phyloP scores from a whole-genome alignment of 1,140 invertebrate species.

The Odontomachus brunneus region DNA sequence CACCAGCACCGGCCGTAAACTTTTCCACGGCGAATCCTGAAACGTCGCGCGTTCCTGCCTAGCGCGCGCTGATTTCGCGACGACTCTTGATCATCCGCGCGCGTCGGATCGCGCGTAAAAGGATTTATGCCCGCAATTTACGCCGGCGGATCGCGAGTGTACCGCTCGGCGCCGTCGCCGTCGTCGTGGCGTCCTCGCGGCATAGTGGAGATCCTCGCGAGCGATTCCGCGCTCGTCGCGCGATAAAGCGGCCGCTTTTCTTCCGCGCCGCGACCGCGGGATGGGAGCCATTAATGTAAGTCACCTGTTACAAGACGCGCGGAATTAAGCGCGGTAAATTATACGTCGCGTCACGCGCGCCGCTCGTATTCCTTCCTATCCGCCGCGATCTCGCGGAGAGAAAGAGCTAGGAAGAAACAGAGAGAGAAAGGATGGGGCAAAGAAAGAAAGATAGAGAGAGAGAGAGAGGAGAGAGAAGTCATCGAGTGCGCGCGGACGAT shows the following conservation, averaged over 20 bases:
- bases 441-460: too few relatives aligned
- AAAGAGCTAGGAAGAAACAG: too few relatives aligned
- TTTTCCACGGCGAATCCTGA: not conserved
- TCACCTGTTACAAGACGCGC: slow-evolving; percentile 67
- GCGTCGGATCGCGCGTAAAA: slow-evolving; percentile 33
- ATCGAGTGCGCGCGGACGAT: slow-evolving; percentile 48
- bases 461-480: slow-evolving; percentile 23
- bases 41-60: not conserved
- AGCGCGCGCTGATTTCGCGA: slow-evolving; percentile 36
- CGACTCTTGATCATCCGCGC: slow-evolving; percentile 40
- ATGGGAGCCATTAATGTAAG: slow-evolving; percentile 68
- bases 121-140: slow-evolving; percentile 58
- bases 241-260: slow-evolving; percentile 49
- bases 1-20: not conserved
- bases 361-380: slow-evolving; percentile 4
- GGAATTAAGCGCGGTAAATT: slow-evolving; percentile 66
- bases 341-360: slow-evolving; percentile 55
- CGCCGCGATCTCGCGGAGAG: slow-evolving; percentile 8
- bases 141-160: slow-evolving; percentile 32
- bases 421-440: too few relatives aligned
- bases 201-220: slow-evolving; percentile 17
- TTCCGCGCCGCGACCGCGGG: slow-evolving; percentile 30
- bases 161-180: not conserved
- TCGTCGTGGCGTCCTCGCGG: not conserved
- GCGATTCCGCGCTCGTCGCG: slow-evolving; percentile 30